A percentile compares a stretch with the other conserved stretches of the same genome.
These are phyloP conservation scores for Dicrostonyx torquatus DNA, from an alignment of 2,797 vertebrate genomes.

Conservation along the genomic window DNA sequence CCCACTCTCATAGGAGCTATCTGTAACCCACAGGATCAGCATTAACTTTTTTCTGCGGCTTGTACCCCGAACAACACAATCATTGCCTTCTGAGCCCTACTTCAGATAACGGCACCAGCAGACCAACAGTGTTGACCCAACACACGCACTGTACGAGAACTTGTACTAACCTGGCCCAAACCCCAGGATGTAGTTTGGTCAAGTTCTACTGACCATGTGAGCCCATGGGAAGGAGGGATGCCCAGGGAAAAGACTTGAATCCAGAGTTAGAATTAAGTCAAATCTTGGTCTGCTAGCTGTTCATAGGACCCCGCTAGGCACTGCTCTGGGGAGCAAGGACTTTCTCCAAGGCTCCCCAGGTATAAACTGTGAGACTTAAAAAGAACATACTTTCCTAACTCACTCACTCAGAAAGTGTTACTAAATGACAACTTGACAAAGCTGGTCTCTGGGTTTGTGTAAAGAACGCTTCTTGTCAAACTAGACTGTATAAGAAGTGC, in stretches of 20 bases:
- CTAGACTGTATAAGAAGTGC: neutral
- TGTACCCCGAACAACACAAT: too few species aligned
- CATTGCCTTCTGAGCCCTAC: too few species aligned
- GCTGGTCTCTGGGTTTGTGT: neutral
- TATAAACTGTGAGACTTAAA: neutral
- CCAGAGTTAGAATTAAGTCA: neutral
- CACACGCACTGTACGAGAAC: neutral
- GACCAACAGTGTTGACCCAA: neutral
- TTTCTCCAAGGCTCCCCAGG: neutral
- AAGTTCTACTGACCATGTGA: neutral
- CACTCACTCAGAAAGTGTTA: neutral
- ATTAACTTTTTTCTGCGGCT: neutral
- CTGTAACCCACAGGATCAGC: neutral
- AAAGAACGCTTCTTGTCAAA: neutral
- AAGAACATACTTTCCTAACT: neutral
- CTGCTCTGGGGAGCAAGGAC: neutral
- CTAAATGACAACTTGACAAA: neutral
- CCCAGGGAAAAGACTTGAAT: neutral
- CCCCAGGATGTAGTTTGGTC: neutral
- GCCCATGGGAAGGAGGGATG: neutral
- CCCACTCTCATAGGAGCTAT: neutral
- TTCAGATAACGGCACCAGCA: neutral
- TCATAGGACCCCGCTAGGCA: neutral
- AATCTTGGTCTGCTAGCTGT: neutral
- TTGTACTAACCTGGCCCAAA: neutral